Evolutionary conservation across 2,113 vertebrate species (phyloP), one percentile per base, ranked within the genome.

Genomic region (Oreochromis niloticus): DNA sequence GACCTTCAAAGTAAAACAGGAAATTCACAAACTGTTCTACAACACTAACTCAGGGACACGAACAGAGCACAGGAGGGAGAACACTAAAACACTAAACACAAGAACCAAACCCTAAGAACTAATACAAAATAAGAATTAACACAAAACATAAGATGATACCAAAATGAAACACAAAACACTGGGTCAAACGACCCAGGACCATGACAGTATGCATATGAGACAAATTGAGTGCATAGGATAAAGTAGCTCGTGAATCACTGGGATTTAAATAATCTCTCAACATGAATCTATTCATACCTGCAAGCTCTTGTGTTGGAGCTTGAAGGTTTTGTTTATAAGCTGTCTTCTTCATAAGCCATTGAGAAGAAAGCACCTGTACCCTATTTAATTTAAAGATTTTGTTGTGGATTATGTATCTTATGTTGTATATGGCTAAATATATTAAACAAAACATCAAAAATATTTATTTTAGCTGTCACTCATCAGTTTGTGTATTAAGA

Each of bases 401-500:
- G n/a, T 13, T 30, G 14, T 43, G 22, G 41, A 56, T n/a, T 6
- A 36, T 46, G 10, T 19, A 55, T 22, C 13, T 71, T 71, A 46
- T 46, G 22, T n/a, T 50, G 22, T 12, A 1, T 16, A 9, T 6
- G 36, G 22, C 43, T 50, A 6, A n/a, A n/a, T 10, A n/a, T 66
- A 22, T 48, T 82, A 22, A 73, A 73, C 27, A 6, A 73, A 39
- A 8, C 7, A 14, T 71, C 36, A 43, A 43, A 66, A 43, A 43
- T 12, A 24, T 14, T 9, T 17, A 54, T 24, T 17, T 19, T 16
- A 43, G 17, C 16, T 75, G 17, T 1, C 24, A n/a, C 55, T 16
- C 5, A 12, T 63, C 17, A 48, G 17, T 50, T 27, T 6, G 10
- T 0, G 3, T 9, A 12, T 39, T 14, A 66, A 50, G 16, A 52